Percentiles rank a stretch among this genome's conserved stretches.
Conservation (phyloP, 2,888 invertebrate genomes). For the Candidula unifasciata region DNA sequence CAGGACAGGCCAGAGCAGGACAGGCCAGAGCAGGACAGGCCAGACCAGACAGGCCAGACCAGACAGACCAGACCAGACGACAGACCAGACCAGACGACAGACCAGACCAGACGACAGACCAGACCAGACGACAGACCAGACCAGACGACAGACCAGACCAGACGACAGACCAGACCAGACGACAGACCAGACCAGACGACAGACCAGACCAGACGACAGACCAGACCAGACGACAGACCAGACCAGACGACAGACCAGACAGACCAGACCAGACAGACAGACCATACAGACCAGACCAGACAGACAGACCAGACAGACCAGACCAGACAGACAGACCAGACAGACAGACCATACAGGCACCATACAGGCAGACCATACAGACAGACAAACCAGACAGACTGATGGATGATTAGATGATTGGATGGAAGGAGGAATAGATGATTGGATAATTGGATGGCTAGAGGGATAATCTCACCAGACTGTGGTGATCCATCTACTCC, state of each 20-base stretch:
- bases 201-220: slow-evolving; percentile 1
- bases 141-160: neutral
- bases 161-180: slow-evolving; percentile 1
- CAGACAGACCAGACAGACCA: too few relatives aligned
- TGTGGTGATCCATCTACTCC: too few relatives aligned
- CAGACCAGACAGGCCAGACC: neutral
- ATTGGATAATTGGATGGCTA: too few relatives aligned
- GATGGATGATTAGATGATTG: too few relatives aligned
- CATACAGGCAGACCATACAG: too few relatives aligned
- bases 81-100: neutral
- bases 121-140: slow-evolving; percentile 1
- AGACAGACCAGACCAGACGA: neutral
- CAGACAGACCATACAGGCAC: too few relatives aligned
- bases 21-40: neutral
- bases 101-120: neutral
- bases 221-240: neutral
- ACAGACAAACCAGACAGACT: too few relatives aligned
- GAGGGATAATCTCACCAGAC: too few relatives aligned
- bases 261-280: too few relatives aligned
- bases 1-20: neutral
- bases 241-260: neutral
- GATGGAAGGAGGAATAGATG: too few relatives aligned
- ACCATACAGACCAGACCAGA: too few relatives aligned
- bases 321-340: too few relatives aligned
- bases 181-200: neutral